Evolutionary conservation across 2,888 invertebrate genomes (phyloP).

Genomic region (Noctuana brunneofusca): DNA sequence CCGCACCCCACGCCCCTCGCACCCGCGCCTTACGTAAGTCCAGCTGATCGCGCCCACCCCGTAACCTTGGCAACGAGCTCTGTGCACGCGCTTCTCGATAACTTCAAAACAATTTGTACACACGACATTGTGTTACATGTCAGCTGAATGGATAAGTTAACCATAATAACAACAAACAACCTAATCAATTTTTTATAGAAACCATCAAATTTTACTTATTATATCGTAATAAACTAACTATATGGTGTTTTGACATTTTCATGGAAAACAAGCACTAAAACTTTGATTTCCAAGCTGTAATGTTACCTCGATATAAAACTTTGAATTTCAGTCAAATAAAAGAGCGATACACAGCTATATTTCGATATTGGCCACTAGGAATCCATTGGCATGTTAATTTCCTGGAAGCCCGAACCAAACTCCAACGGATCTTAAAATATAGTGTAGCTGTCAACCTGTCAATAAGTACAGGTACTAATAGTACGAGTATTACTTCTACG

Average conservation of each 20-base stretch:
- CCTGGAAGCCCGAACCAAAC: conserved; percentile 42
- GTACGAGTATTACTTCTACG: too few species aligned
- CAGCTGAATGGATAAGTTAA: background rate
- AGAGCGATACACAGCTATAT: conserved; percentile 5
- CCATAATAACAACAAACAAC: background rate
- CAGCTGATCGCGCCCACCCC: conserved; percentile 80
- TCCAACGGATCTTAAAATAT: background rate
- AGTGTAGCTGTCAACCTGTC: background rate
- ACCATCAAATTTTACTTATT: too few species aligned
- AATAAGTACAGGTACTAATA: background rate
- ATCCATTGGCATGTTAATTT: conserved; percentile 58
- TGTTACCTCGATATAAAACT: conserved; percentile 1
- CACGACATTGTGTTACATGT: background rate
- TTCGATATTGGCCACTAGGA: conserved; percentile 9
- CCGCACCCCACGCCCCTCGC: conserved; percentile 40
- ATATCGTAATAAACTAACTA: background rate
- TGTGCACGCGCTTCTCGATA: conserved; percentile 57
- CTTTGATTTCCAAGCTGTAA: background rate
- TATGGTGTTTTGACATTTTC: conserved; percentile 17
- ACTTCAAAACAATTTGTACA: conserved; percentile 22
- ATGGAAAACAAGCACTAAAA: background rate
- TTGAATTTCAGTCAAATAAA: conserved; percentile 3
- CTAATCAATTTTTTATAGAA: background rate
- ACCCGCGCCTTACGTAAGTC: conserved; percentile 74
- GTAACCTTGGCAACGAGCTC: conserved; percentile 78